These are phyloP conservation scores for Drosophila sturtevanti DNA, from an alignment of 1,140 invertebrate genomes.

Conservation along the genomic window DNA sequence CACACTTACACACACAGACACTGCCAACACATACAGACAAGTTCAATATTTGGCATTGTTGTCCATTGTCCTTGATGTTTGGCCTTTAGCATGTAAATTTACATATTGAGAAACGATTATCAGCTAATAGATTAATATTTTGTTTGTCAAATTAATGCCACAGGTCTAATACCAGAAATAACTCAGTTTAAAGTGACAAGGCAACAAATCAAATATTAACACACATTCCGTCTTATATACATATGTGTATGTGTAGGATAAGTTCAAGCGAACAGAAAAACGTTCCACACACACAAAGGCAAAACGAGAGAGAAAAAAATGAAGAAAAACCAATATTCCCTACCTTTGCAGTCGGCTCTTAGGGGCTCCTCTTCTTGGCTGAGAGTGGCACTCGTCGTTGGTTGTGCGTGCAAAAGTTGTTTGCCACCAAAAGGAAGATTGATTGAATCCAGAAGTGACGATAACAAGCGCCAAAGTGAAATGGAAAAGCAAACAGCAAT, in stretches of 20 bases:
- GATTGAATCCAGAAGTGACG: slow-evolving; percentile 79
- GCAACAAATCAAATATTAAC: slow-evolving; percentile 55
- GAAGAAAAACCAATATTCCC: slow-evolving; percentile 11
- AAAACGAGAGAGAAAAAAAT: not conserved
- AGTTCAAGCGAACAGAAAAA: no score
- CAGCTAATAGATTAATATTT: slow-evolving; percentile 75
- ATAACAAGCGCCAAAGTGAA: slow-evolving; percentile 72
- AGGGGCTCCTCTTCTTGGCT: slow-evolving; percentile 2
- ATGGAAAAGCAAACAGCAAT: slow-evolving; percentile 72
- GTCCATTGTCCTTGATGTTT: slow-evolving; percentile 48
- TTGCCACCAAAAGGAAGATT: slow-evolving; percentile 65
- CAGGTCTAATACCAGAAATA: not conserved
- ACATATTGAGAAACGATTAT: slow-evolving; percentile 72
- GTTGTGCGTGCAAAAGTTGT: slow-evolving; percentile 51
- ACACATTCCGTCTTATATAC: slow-evolving; percentile 30
- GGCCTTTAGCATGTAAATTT: slow-evolving; percentile 63
- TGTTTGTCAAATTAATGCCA: slow-evolving; percentile 53
- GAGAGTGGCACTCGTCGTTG: slow-evolving; percentile 53
- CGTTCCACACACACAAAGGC: slow-evolving; percentile 27
- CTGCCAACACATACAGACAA: slow-evolving; percentile 25
- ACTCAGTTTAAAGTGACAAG: slow-evolving; percentile 36
- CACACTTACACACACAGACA: no score
- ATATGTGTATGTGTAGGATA: no score
- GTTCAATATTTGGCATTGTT: slow-evolving; percentile 60
- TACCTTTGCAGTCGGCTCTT: not conserved